Evolutionary conservation across 1,140 invertebrate species (phyloP).

Genomic region (Dufourea novaeangliae): DNA sequence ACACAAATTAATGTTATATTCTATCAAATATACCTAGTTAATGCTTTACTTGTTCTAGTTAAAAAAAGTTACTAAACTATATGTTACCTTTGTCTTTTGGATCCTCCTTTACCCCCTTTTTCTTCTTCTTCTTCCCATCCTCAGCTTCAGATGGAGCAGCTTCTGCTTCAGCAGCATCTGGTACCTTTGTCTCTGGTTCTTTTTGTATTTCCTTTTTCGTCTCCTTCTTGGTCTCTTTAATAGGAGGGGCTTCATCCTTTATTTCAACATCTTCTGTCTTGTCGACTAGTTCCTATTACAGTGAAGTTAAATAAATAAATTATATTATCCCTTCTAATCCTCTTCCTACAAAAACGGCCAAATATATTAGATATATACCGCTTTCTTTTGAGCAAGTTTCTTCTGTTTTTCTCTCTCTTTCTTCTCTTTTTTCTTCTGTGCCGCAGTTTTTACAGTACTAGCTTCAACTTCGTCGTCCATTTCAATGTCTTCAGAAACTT

Average conservation of each 20-base stretch:
- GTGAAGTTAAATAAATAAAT: conserved; percentile 29
- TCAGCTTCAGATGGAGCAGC: conserved; percentile 84
- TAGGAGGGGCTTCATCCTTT: conserved; percentile 73
- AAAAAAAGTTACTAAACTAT: not conserved
- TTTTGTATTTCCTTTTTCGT: conserved; percentile 79
- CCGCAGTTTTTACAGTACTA: conserved; percentile 89
- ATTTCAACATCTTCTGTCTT: conserved; percentile 69
- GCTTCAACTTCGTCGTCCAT: conserved; percentile 80
- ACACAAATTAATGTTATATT: conserved; percentile 25
- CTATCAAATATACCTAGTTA: conserved; percentile 8
- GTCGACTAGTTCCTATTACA: conserved; percentile 45
- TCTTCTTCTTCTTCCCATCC: conserved; percentile 84
- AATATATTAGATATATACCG: conserved; percentile 60
- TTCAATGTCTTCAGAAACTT: conserved; percentile 57
- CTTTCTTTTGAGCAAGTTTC: conserved; percentile 85
- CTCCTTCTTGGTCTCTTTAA: not conserved
- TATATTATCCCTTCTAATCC: conserved; percentile 13
- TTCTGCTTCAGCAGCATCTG: conserved; percentile 80
- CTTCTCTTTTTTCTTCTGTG: conserved; percentile 93
- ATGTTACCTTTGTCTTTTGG: conserved; percentile 77
- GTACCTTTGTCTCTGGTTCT: conserved; percentile 77
- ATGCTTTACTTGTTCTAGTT: not conserved
- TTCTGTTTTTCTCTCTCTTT: conserved; percentile 92
- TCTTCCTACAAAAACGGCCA: not conserved
- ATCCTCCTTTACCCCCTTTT: conserved; percentile 80